A percentile compares a stretch with the other conserved stretches of the same genome.
Evolutionary conservation across 64 coral and sea anemone species (phyloP).

Genomic region (Stylophora pistillata): DNA sequence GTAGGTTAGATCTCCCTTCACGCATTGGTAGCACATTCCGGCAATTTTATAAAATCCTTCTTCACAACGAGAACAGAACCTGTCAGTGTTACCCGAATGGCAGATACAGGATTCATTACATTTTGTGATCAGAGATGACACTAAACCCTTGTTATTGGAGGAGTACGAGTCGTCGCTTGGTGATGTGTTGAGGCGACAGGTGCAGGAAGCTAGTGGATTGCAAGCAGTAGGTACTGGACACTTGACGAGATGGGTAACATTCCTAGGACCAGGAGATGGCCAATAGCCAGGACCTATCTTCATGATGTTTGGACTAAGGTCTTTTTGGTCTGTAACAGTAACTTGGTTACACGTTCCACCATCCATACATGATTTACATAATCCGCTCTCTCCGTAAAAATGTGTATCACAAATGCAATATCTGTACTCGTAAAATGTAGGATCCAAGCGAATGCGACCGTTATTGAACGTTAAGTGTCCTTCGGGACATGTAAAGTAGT

Average conservation of each 20-base stretch:
- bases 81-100: conserved; percentile 42
- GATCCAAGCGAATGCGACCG: conserved; percentile 39
- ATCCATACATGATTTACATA: conserved; percentile 37
- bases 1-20: conserved; percentile 19
- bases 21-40: conserved; percentile 34
- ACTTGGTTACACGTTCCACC: conserved; percentile 16
- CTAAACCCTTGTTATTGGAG: not conserved
- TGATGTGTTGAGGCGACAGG: conserved; percentile 31
- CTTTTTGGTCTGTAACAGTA: not conserved
- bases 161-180: not conserved
- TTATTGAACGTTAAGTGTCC: conserved; percentile 46
- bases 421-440: conserved; percentile 45
- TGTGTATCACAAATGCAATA: conserved; percentile 48
- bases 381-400: conserved; percentile 46
- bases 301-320: conserved; percentile 24
- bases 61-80: conserved; percentile 59
- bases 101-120: conserved; percentile 53
- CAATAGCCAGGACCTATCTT: conserved; percentile 32
- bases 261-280: conserved; percentile 35
- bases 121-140: conserved; percentile 39
- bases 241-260: conserved; percentile 45
- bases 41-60: conserved; percentile 51
- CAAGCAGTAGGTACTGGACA: conserved; percentile 48
- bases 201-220: conserved; percentile 26
- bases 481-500: conserved; percentile 46